Evolutionary conservation across 2,797 vertebrate species (phyloP).

Genomic region (Crossoptilon crossoptilon): DNA sequence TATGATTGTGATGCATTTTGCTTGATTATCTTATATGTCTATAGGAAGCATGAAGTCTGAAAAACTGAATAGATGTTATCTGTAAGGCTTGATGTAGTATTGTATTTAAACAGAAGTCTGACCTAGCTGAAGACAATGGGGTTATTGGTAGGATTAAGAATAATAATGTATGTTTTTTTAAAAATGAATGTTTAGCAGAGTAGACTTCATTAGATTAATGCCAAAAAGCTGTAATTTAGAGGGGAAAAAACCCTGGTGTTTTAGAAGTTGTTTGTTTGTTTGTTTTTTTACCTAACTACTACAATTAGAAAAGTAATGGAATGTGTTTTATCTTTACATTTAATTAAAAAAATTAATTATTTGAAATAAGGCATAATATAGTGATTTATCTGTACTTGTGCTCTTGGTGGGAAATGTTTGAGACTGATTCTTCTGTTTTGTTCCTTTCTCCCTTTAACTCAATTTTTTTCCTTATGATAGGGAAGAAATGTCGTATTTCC

Average conservation of each 20-base stretch:
- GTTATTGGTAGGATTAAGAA: background rate
- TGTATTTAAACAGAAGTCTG: background rate
- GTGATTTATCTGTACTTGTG: background rate
- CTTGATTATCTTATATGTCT: background rate
- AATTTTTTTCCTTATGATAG: background rate
- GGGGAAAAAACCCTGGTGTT: background rate
- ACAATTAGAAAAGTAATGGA: background rate
- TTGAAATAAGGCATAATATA: background rate
- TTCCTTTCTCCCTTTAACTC: background rate
- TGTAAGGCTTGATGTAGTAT: background rate
- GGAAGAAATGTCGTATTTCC: background rate
- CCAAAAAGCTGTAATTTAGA: background rate
- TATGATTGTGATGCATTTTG: background rate
- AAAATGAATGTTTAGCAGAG: background rate
- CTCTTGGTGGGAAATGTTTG: background rate
- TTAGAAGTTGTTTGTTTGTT: background rate
- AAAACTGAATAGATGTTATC: background rate
- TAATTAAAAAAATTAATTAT: background rate
- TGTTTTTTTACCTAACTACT: background rate
- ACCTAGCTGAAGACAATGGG: background rate
- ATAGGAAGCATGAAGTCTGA: background rate
- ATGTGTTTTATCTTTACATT: background rate
- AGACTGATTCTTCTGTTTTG: background rate
- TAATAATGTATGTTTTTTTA: background rate
- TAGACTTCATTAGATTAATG: background rate